These are phyloP conservation scores for Lasioglossum malachurum DNA, from an alignment of 2,888 invertebrate genomes.

Conservation along the genomic window DNA sequence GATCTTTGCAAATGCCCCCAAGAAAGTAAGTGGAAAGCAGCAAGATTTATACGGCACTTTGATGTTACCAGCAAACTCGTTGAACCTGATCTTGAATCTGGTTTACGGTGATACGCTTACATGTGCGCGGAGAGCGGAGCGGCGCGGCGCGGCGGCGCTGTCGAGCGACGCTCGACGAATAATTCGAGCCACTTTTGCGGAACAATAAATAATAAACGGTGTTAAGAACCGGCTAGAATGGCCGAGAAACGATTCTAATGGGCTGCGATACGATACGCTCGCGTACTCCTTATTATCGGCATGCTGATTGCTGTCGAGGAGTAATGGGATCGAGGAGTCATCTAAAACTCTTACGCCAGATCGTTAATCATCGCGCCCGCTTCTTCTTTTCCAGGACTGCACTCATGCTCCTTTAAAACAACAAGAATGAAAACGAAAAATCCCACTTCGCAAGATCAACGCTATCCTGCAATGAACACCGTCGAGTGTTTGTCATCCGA, in stretches of 20 bases:
- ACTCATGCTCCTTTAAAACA: background rate
- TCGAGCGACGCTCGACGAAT: slow-evolving; percentile 35
- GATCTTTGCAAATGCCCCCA: slow-evolving; percentile 55
- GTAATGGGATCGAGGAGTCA: slow-evolving; percentile 9
- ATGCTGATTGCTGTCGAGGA: background rate
- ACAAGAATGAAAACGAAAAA: background rate
- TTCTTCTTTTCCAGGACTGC: slow-evolving; percentile 2
- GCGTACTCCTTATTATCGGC: background rate
- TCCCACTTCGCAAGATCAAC: background rate
- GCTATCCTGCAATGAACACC: background rate
- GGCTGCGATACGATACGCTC: background rate
- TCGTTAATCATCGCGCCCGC: slow-evolving; percentile 2
- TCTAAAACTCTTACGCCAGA: background rate
- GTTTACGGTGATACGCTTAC: slow-evolving; percentile 55
- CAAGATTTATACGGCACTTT: slow-evolving; percentile 59
- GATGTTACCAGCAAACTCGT: slow-evolving; percentile 60
- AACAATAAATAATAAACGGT: slow-evolving; percentile 58
- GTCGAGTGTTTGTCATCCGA: background rate
- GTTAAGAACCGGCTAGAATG: slow-evolving; percentile 36
- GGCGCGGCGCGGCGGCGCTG: background rate
- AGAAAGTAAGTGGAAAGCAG: slow-evolving; percentile 60
- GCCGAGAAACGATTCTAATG: slow-evolving; percentile 21
- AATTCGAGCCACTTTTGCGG: slow-evolving; percentile 49
- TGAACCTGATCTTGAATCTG: slow-evolving; percentile 64
- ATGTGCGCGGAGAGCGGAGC: slow-evolving; percentile 27